These are phyloP conservation scores for Pardalotus punctatus DNA, from an alignment of 2,113 vertebrate species.

Conservation along the genomic window DNA sequence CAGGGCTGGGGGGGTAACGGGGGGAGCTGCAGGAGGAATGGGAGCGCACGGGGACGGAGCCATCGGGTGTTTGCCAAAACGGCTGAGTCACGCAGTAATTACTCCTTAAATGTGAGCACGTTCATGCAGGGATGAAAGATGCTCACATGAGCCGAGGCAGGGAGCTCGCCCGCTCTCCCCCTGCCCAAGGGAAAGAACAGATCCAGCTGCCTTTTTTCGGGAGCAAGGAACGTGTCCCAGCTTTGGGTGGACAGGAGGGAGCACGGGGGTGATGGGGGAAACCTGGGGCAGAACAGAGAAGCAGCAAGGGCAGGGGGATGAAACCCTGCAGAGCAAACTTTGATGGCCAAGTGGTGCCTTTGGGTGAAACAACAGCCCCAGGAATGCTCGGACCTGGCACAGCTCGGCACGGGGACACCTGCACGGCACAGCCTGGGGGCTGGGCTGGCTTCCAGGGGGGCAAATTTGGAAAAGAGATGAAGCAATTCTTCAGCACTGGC, in stretches of 20 bases:
- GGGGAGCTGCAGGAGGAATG: neutral
- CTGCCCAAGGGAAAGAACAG: neutral
- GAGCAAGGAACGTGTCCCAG: neutral
- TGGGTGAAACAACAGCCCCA: neutral
- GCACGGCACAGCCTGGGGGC: neutral
- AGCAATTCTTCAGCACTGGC: neutral
- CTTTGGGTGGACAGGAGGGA: neutral
- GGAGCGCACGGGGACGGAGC: neutral
- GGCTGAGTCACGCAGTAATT: constrained; percentile 14
- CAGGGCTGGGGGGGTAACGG: rapidly evolving
- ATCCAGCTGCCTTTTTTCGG: neutral
- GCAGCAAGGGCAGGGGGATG: neutral
- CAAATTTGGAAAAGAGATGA: neutral
- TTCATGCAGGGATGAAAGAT: constrained; percentile 7
- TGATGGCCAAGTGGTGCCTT: neutral
- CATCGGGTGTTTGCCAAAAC: neutral
- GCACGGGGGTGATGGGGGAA: rapidly evolving
- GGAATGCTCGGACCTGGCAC: rapidly evolving
- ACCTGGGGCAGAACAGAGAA: neutral
- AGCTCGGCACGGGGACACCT: rapidly evolving
- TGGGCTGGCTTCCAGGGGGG: neutral
- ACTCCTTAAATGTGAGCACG: neutral
- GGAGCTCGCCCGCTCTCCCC: neutral
- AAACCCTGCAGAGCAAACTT: neutral
- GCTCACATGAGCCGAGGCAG: neutral